Percentiles rank a stretch among this genome's conserved stretches.
Evolutionary conservation across 1,140 invertebrate species (phyloP).

Genomic region (Drosophila nasuta): DNA sequence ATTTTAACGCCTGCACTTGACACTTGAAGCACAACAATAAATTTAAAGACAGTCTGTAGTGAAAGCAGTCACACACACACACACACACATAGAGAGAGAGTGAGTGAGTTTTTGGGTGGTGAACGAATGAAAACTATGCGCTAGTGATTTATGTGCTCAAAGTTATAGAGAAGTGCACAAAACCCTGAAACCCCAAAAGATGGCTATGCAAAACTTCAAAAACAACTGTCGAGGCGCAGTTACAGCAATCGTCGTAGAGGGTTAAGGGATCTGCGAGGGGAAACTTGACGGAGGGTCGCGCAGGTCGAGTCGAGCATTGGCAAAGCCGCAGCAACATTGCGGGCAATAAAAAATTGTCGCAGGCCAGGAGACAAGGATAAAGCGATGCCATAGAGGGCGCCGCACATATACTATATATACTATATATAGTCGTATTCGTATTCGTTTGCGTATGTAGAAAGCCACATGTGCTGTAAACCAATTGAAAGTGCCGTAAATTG

Average conservation of each 20-base stretch:
- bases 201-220: constrained; percentile 75
- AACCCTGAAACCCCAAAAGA: constrained; percentile 48
- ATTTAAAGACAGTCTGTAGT: constrained; percentile 69
- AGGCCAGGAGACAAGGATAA: constrained; percentile 53
- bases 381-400: constrained; percentile 19
- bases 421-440: no score
- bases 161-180: constrained; percentile 50
- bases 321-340: constrained; percentile 64
- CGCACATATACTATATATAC: not conserved
- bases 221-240: constrained; percentile 50
- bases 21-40: constrained; percentile 67
- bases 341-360: constrained; percentile 65
- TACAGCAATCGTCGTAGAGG: not conserved
- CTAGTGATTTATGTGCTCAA: constrained; percentile 70
- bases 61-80: constrained; percentile 44
- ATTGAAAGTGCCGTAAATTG: constrained; percentile 81
- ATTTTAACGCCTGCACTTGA: constrained; percentile 69
- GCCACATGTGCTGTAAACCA: constrained; percentile 71
- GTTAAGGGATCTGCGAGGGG: not conserved
- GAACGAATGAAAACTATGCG: constrained; percentile 59
- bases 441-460: constrained; percentile 2
- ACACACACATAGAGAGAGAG: constrained; percentile 36
- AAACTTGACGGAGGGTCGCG: not conserved
- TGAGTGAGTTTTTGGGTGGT: constrained; percentile 36
- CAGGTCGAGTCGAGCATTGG: constrained; percentile 21